Percentiles rank a stretch among this genome's conserved stretches.
phyloP scores from a whole-genome alignment of 2,797 vertebrate species.

The Choloepus didactylus region DNA sequence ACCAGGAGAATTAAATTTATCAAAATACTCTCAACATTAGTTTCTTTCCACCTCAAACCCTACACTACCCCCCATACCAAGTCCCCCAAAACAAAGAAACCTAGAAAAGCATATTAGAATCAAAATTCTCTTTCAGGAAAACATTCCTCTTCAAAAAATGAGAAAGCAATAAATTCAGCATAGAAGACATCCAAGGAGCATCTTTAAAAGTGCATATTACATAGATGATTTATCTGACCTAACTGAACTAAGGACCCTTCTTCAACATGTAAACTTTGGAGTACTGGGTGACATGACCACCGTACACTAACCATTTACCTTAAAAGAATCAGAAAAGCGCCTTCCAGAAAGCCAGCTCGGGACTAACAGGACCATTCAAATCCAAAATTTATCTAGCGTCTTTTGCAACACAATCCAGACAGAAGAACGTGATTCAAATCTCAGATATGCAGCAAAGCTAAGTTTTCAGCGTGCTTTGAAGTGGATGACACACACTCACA shows the following conservation, averaged over 20 bases:
- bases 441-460: slow-evolving; percentile 61
- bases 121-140: not conserved
- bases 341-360: slow-evolving; percentile 49
- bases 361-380: slow-evolving; percentile 50
- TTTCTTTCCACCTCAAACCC: not conserved
- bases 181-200: not conserved
- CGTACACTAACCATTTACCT: slow-evolving; percentile 10
- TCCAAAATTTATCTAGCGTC: slow-evolving; percentile 61
- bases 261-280: not conserved
- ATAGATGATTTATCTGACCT: not conserved
- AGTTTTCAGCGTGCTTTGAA: slow-evolving; percentile 67
- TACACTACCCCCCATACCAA: accelerated
- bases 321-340: slow-evolving; percentile 37
- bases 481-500: slow-evolving; percentile 24
- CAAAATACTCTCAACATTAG: not conserved
- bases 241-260: slow-evolving; percentile 18
- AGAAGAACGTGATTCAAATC: slow-evolving; percentile 69
- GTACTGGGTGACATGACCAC: not conserved
- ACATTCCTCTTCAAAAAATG: not conserved
- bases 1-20: not conserved
- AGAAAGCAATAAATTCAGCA: slow-evolving; percentile 1
- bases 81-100: not conserved
- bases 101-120: not conserved
- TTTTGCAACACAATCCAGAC: slow-evolving; percentile 70
- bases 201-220: not conserved